phyloP scores from a whole-genome alignment of 2,113 vertebrate species.

The Triplophysa tibetana region DNA sequence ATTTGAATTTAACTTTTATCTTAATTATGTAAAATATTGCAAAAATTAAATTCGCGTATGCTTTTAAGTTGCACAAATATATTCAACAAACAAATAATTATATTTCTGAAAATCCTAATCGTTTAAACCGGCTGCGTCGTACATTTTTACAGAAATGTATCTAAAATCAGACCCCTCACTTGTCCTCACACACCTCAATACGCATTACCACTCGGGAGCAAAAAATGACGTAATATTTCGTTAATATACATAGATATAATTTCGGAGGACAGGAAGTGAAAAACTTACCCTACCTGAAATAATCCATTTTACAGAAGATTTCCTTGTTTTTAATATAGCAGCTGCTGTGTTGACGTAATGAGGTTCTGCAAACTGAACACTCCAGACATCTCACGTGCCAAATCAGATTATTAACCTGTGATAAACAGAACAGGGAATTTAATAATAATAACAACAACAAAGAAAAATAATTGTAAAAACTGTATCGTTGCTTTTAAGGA shows the following conservation, averaged over 20 bases:
- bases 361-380: conserved; percentile 94
- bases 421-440: not conserved
- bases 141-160: too few species aligned
- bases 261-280: conserved; percentile 56
- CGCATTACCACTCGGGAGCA: not conserved
- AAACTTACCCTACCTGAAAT: conserved; percentile 96
- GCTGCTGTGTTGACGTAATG: conserved; percentile 94
- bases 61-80: too few species aligned
- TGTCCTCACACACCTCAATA: not conserved
- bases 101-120: too few species aligned
- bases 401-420: conserved; percentile 96
- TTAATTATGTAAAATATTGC: too few species aligned
- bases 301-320: conserved; percentile 99
- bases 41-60: too few species aligned
- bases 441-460: conserved; percentile 9
- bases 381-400: conserved; percentile 97
- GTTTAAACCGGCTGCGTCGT: not conserved
- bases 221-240: not conserved
- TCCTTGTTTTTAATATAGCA: conserved; percentile 99
- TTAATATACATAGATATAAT: not conserved
- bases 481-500: too few species aligned
- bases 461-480: not conserved
- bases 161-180: too few species aligned
- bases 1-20: too few species aligned
- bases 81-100: too few species aligned